These are phyloP conservation scores for Chelon auratus DNA, from an alignment of 2,797 vertebrate species.

Conservation along the genomic window DNA sequence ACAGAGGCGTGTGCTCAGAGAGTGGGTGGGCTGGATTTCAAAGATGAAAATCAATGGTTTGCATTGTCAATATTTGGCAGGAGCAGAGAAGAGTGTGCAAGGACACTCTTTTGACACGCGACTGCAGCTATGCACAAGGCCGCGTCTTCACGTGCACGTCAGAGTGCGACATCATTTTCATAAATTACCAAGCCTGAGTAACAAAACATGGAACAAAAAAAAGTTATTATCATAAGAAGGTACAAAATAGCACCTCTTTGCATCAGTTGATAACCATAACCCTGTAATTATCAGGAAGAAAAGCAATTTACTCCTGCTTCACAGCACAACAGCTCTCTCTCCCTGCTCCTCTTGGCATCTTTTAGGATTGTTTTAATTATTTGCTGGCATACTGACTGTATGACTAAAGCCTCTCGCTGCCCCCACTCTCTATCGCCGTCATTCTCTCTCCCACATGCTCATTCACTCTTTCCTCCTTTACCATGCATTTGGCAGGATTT, in stretches of 20 bases:
- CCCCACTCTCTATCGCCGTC: neutral
- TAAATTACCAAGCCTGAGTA: slow-evolving; percentile 88
- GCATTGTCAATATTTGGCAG: slow-evolving; percentile 51
- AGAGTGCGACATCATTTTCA: slow-evolving; percentile 80
- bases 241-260: slow-evolving; percentile 77
- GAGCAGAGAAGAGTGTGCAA: slow-evolving; percentile 15
- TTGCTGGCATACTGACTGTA: slow-evolving; percentile 61
- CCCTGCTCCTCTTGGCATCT: slow-evolving; percentile 72
- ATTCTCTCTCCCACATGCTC: slow-evolving; percentile 14
- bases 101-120: slow-evolving; percentile 31
- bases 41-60: slow-evolving; percentile 50
- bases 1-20: slow-evolving; percentile 18
- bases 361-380: slow-evolving; percentile 80
- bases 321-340: slow-evolving; percentile 57
- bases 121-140: neutral
- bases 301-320: slow-evolving; percentile 84
- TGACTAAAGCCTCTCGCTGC: slow-evolving; percentile 52
- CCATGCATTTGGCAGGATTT: slow-evolving; percentile 36
- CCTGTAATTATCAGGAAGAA: slow-evolving; percentile 82
- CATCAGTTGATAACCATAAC: slow-evolving; percentile 88
- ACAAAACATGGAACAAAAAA: slow-evolving; percentile 78
- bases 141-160: slow-evolving; percentile 8
- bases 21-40: slow-evolving; percentile 22
- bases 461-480: slow-evolving; percentile 20
- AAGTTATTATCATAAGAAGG: slow-evolving; percentile 86